Percentiles rank a stretch among this genome's conserved stretches.
phyloP scores from a whole-genome alignment of 2,797 vertebrate genomes.

The Channa striata region DNA sequence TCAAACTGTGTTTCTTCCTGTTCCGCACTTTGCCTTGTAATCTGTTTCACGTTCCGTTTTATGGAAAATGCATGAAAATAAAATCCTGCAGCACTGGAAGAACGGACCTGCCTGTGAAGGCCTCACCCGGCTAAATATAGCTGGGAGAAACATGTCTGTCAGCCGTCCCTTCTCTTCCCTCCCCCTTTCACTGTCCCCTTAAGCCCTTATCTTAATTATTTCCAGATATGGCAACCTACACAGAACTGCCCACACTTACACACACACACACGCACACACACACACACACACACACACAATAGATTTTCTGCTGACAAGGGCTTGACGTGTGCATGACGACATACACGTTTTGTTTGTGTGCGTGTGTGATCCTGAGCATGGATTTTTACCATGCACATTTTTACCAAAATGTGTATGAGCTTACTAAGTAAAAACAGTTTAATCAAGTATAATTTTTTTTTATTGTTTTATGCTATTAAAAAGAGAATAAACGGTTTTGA shows the following conservation, averaged over 20 bases:
- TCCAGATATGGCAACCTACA: conserved; percentile 65
- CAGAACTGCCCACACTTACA: conserved; percentile 47
- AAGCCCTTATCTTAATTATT: conserved; percentile 80
- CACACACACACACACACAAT: conserved; percentile 55
- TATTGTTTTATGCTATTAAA: too few relatives aligned
- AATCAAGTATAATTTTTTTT: too few relatives aligned
- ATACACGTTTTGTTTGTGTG: neutral
- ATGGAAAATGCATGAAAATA: conserved; percentile 22
- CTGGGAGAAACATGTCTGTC: conserved; percentile 63
- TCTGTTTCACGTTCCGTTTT: conserved; percentile 10
- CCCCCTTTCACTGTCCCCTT: conserved; percentile 44
- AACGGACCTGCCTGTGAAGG: conserved; percentile 54
- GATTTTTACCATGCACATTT: neutral
- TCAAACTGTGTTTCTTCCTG: neutral
- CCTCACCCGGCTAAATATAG: conserved; percentile 72
- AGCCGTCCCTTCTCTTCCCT: conserved; percentile 27
- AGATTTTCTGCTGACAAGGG: conserved; percentile 48
- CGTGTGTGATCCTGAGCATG: neutral
- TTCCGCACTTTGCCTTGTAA: neutral
- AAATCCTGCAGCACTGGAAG: conserved; percentile 28
- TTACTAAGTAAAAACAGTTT: neutral
- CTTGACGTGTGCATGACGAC: neutral
- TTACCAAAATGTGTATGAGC: neutral
- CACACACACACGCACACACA: conserved; percentile 44
- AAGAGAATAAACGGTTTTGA: too few relatives aligned